These are phyloP conservation scores for Branchipolynoe longqiensis DNA, from an alignment of 2,888 invertebrate genomes.

Conservation along the genomic window DNA sequence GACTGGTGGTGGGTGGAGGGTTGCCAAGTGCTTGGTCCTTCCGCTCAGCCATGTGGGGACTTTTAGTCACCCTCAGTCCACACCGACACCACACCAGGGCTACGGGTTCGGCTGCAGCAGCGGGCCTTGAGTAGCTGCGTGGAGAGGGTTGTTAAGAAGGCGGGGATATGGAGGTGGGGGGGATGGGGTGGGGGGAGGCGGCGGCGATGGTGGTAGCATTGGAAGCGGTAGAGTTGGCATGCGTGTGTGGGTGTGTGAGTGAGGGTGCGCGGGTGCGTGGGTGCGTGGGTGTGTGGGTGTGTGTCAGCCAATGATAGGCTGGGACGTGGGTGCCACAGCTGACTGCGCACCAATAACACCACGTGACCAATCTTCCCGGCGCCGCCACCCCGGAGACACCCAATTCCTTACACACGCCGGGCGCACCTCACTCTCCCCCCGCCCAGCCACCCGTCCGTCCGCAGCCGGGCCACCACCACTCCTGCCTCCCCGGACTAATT, in stretches of 20 bases:
- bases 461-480: neutral
- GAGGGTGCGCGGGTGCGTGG: too few relatives aligned
- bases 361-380: slow-evolving; percentile 34
- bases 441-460: neutral
- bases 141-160: neutral
- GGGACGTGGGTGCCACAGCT: neutral
- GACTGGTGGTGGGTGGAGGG: too few relatives aligned
- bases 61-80: slow-evolving; percentile 1
- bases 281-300: neutral
- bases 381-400: neutral
- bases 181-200: too few relatives aligned
- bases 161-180: neutral
- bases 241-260: too few relatives aligned
- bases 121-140: neutral
- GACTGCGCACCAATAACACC: slow-evolving; percentile 13
- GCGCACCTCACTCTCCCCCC: neutral
- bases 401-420: neutral
- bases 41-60: neutral
- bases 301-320: slow-evolving; percentile 3
- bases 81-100: neutral
- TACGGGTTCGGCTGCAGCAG: slow-evolving; percentile 15
- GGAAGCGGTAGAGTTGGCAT: too few relatives aligned
- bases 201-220: too few relatives aligned
- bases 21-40: slow-evolving; percentile 26
- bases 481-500: slow-evolving; percentile 23